Conservation (phyloP, 30 jellyfish, hydroid and myxozoan genomes). For the Pseudorhiza aurosa region DNA sequence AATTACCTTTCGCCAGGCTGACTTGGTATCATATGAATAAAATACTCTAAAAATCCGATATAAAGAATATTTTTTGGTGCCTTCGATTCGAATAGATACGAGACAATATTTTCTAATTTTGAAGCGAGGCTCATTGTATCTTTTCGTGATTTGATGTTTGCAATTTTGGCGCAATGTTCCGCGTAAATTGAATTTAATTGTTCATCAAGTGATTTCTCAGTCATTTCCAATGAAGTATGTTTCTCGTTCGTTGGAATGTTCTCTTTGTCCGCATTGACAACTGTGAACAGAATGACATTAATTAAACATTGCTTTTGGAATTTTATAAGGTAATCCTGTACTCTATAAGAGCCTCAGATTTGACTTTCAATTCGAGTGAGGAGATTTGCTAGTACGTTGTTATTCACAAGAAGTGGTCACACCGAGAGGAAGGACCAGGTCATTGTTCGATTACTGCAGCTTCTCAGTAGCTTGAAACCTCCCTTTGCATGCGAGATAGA, state of each 20-base stretch:
- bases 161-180: neutral
- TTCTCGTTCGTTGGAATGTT: neutral
- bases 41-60: conserved; percentile 40
- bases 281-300: too few relatives aligned
- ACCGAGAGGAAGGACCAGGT: too few relatives aligned
- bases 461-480: too few relatives aligned
- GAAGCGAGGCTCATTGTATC: neutral
- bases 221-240: neutral
- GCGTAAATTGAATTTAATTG: conserved; percentile 7
- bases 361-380: too few relatives aligned
- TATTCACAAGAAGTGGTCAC: too few relatives aligned
- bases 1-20: conserved; percentile 35
- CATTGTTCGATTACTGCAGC: too few relatives aligned
- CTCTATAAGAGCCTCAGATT: too few relatives aligned
- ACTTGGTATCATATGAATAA: neutral
- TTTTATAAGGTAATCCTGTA: too few relatives aligned
- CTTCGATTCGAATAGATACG: conserved; percentile 25
- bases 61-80: conserved; percentile 36
- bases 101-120: conserved; percentile 16
- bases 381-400: too few relatives aligned
- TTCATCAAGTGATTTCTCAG: conserved; percentile 20
- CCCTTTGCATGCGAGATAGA: too few relatives aligned
- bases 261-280: neutral
- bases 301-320: too few relatives aligned
- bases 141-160: neutral